Conservation (phyloP, 2,113 vertebrate species). For the Pampusana beccarii region DNA sequence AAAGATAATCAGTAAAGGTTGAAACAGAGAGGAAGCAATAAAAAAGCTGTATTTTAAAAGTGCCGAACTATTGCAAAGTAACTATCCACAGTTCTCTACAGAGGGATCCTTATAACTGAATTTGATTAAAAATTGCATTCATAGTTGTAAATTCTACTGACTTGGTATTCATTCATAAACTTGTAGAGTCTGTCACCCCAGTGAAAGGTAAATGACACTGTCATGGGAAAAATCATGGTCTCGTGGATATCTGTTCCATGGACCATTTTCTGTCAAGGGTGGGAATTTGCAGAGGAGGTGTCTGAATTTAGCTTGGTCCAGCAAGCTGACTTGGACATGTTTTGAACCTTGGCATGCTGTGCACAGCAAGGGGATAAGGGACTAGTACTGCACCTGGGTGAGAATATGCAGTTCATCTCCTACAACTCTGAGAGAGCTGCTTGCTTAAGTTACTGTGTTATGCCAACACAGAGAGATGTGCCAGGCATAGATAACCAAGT, state of each 20-base stretch:
- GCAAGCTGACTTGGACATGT: not conserved
- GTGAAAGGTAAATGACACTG: too few relatives aligned
- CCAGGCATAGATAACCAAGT: not conserved
- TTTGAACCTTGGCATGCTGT: not conserved
- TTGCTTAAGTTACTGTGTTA: not conserved
- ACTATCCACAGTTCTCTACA: not conserved
- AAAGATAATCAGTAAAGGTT: not conserved
- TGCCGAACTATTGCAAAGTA: not conserved
- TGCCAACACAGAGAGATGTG: not conserved
- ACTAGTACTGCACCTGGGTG: not conserved
- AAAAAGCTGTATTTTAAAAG: not conserved
- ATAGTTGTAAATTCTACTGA: too few relatives aligned
- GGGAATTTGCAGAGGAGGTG: not conserved
- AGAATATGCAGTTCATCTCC: not conserved
- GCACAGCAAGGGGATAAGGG: not conserved
- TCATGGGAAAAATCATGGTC: too few relatives aligned
- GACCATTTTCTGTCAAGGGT: not conserved
- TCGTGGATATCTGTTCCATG: too few relatives aligned
- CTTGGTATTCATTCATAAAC: too few relatives aligned
- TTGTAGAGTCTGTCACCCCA: too few relatives aligned
- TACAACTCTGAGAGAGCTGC: not conserved
- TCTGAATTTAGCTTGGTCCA: not conserved
- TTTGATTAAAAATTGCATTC: too few relatives aligned
- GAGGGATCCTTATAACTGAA: not conserved
- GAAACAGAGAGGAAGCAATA: not conserved